Percentiles rank a stretch among this genome's conserved stretches.
phyloP scores from a whole-genome alignment of 2,888 invertebrate genomes.

The Drosophila rellima region DNA sequence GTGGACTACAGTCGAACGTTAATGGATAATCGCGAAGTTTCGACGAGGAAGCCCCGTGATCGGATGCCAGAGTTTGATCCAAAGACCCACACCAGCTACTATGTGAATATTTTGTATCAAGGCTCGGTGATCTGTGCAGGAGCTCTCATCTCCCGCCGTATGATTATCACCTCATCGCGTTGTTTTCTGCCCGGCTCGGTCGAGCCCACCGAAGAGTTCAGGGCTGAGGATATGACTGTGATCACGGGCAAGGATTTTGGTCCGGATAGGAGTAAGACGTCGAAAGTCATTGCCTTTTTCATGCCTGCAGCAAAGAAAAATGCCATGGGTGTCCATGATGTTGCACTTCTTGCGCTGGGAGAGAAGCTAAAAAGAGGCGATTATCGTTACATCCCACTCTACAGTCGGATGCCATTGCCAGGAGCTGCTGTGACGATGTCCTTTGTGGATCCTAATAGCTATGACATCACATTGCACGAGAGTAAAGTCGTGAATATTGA shows the following conservation, averaged over 20 bases:
- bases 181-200: constrained; percentile 34
- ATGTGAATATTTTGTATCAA: constrained; percentile 45
- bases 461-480: constrained; percentile 2
- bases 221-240: constrained; percentile 40
- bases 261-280: accelerated
- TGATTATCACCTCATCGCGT: constrained; percentile 58
- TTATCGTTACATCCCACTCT: constrained; percentile 25
- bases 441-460: constrained; percentile 13
- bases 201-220: constrained; percentile 20
- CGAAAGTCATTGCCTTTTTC: constrained; percentile 38
- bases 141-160: constrained; percentile 41
- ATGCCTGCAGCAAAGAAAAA: constrained; percentile 15
- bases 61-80: constrained; percentile 17
- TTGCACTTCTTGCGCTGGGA: constrained; percentile 39
- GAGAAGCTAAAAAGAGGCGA: constrained; percentile 5
- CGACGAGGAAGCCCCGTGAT: not conserved
- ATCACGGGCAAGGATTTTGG: constrained; percentile 26
- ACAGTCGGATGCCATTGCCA: not conserved
- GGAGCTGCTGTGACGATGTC: constrained; percentile 12
- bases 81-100: constrained; percentile 26
- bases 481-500: constrained; percentile 9
- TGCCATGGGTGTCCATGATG: not conserved
- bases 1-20: constrained; percentile 40
- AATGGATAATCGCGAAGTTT: constrained; percentile 6
- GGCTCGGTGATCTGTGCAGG: constrained; percentile 53